phyloP scores from a whole-genome alignment of 2,113 vertebrate species.

The Eptesicus fuscus region DNA sequence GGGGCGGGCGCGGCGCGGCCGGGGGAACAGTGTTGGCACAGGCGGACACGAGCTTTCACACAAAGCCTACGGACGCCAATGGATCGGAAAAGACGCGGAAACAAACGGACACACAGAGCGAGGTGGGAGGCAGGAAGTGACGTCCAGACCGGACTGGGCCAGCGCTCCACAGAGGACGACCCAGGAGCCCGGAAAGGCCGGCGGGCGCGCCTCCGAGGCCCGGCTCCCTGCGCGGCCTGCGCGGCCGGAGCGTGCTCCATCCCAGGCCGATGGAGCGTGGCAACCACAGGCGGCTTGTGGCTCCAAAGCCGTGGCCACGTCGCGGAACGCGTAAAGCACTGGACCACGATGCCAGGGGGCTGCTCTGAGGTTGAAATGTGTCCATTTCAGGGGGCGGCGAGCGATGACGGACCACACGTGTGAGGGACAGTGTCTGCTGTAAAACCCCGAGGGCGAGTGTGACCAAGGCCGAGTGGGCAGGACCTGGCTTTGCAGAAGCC shows the following conservation, averaged over 20 bases:
- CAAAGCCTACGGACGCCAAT: slow-evolving; percentile 58
- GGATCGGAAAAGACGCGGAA: slow-evolving; percentile 54
- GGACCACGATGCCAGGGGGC: slow-evolving; percentile 37
- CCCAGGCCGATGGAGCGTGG: slow-evolving; percentile 13
- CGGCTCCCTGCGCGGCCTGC: not conserved
- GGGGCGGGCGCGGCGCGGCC: slow-evolving; percentile 66
- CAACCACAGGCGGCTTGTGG: not conserved
- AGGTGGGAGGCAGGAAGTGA: slow-evolving; percentile 48
- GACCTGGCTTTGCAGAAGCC: not conserved
- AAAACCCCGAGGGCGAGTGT: not conserved
- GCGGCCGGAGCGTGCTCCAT: not conserved
- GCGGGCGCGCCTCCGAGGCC: not conserved
- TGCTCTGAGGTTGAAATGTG: not conserved
- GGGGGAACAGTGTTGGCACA: slow-evolving; percentile 85
- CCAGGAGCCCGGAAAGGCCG: not conserved
- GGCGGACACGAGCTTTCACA: slow-evolving; percentile 87
- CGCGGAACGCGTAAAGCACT: slow-evolving; percentile 68
- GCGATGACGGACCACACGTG: not conserved
- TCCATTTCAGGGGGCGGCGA: not conserved
- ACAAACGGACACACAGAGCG: slow-evolving; percentile 58
- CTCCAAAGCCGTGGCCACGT: not conserved
- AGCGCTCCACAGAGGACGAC: not conserved
- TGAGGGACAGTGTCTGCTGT: not conserved
- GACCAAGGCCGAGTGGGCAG: not conserved
- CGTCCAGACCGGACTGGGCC: slow-evolving; percentile 19